Evolutionary conservation across 2,113 vertebrate species (phyloP), one percentile per base, ranked within the genome.

Genomic region (Sigmodon hispidus): DNA sequence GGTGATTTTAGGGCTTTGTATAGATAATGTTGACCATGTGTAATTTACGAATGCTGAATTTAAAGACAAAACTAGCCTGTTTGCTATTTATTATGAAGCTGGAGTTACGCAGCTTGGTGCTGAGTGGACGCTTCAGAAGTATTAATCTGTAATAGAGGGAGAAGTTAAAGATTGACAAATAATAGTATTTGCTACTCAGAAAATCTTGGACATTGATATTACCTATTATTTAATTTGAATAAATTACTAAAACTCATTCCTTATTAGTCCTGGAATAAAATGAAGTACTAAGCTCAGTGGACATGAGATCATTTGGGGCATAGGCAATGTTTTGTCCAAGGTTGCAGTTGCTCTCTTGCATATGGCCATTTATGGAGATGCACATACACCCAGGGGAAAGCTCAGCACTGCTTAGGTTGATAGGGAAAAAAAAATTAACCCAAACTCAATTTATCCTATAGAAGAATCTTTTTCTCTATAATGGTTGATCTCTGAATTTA

Each of bases 41-140:
- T 89, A 96, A 80, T 81, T 93, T 96, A 89, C n/a, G 79, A 75
- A 73, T 91, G n/a, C 63, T 93, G 31, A 31, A 72, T 96, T 95
- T 36, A 73, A 13, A 76, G 40, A 76, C 40, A 76, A 61, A 80
- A 72, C 80, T 13, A n/a, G 9, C 69, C 12, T 31, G 52, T 65
- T 93, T 96, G 67, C 61, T 22, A 81, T 75, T 15, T 50, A 10
- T 86, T 69, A 75, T 5, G 2, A 55, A 92, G 22, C 70, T 91
- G 19, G 13, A 52, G 0, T 87, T 57, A 43, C 19, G 69, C 81
- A 75, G 34, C 29, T 88, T 43, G 40, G 2, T 76, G 67, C 61
- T 43, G 50, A 86, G 52, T 95, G 31, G 26, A 87, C 87, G 45
- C 75, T 87, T 36, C 90, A 87, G 86, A 91, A 83, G 61, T 83